Conservation (phyloP, 2,888 invertebrate genomes). For the Mallateleia sp. region DNA sequence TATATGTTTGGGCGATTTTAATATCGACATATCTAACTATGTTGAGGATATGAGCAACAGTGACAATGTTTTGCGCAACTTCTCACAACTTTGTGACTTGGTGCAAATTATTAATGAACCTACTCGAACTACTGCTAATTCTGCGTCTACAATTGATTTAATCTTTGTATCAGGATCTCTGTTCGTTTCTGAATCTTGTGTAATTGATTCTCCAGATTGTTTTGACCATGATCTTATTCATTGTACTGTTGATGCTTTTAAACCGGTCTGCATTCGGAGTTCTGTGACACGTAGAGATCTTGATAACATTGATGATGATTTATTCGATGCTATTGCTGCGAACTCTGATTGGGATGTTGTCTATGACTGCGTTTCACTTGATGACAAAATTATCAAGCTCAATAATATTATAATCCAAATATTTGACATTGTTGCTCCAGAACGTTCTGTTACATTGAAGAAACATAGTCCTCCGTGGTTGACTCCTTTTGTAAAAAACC, state of each 20-base stretch:
- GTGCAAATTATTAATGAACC: too few species aligned
- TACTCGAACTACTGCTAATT: neutral
- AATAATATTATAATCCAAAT: neutral
- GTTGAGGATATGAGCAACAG: too few species aligned
- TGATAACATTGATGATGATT: neutral
- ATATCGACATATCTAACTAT: too few species aligned
- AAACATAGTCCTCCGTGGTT: neutral
- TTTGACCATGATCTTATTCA: constrained; percentile 11
- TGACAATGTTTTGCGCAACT: too few species aligned
- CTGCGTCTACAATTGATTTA: neutral
- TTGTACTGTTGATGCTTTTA: neutral
- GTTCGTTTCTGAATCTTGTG: neutral
- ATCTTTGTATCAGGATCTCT: neutral
- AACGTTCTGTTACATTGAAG: neutral
- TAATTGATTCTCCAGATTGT: neutral
- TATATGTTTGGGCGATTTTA: constrained; percentile 12
- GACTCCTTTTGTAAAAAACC: neutral
- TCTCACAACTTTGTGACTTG: too few species aligned
- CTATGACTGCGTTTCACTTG: neutral
- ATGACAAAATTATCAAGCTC: neutral
- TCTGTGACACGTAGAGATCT: neutral
- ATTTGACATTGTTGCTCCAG: constrained; percentile 6
- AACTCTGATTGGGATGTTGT: neutral
- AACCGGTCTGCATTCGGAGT: neutral
- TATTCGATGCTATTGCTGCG: neutral